Conservation (phyloP, 64 coral and sea anemone species). For the Porites lutea region DNA sequence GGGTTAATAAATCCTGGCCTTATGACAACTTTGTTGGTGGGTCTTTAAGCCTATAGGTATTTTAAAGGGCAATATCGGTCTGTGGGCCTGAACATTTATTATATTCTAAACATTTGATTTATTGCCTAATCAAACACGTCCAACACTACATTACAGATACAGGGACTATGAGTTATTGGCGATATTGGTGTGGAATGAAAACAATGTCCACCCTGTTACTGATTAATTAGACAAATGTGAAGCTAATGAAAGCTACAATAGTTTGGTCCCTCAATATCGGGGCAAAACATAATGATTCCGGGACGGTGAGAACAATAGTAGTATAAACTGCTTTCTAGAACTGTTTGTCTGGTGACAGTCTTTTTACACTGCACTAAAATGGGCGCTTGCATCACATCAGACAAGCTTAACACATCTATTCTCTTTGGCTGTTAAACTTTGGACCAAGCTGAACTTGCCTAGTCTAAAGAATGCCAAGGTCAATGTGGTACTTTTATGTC, state of each 20-base stretch:
- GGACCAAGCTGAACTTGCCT: background rate
- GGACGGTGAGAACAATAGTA: background rate
- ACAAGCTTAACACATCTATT: background rate
- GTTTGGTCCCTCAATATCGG: background rate
- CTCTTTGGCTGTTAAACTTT: background rate
- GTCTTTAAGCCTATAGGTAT: no score
- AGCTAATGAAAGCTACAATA: background rate
- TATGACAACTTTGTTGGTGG: no score
- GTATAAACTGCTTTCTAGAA: background rate
- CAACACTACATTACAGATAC: no score
- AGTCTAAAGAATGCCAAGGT: background rate
- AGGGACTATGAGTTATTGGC: no score
- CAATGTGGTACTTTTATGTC: background rate
- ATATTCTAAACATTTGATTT: no score
- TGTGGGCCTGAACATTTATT: no score
- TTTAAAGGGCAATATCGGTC: no score
- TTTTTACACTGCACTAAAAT: background rate
- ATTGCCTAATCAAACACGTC: no score
- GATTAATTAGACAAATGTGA: background rate
- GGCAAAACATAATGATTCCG: background rate
- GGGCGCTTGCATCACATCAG: background rate
- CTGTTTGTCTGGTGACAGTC: background rate
- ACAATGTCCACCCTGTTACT: background rate
- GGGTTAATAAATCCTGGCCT: no score
- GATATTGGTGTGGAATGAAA: background rate